phyloP scores from a whole-genome alignment of 2,888 invertebrate species.

The Pseudoips prasinana region DNA sequence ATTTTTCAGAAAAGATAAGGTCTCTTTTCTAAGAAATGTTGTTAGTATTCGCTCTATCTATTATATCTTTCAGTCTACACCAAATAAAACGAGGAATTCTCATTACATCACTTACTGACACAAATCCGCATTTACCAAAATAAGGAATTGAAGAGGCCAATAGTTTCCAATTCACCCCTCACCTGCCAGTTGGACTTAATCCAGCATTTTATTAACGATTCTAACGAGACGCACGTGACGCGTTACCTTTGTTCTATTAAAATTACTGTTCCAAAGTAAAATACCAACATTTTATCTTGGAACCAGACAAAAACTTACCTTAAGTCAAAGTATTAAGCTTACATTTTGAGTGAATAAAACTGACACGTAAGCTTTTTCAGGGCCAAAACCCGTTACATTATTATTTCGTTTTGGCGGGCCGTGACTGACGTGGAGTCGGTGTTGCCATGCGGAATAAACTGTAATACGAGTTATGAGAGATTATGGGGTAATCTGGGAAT shows the following conservation, averaged over 20 bases:
- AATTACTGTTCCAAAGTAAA: slow-evolving; percentile 39
- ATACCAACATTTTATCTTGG: slow-evolving; percentile 30
- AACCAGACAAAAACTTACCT: slow-evolving; percentile 1
- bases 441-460: slow-evolving; percentile 81
- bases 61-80: too few species aligned
- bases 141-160: slow-evolving; percentile 67
- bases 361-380: slow-evolving; percentile 29
- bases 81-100: too few species aligned
- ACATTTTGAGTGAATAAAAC: slow-evolving; percentile 19
- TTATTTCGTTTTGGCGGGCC: slow-evolving; percentile 78
- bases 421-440: slow-evolving; percentile 76
- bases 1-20: too few species aligned
- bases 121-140: slow-evolving; percentile 48
- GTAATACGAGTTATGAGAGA: slow-evolving; percentile 79
- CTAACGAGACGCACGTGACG: slow-evolving; percentile 74
- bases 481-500: slow-evolving; percentile 80
- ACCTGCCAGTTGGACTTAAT: slow-evolving; percentile 72
- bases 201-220: slow-evolving; percentile 76
- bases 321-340: slow-evolving; percentile 11
- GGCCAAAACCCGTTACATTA: slow-evolving; percentile 52
- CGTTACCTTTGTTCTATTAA: slow-evolving; percentile 72
- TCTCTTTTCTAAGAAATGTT: too few species aligned
- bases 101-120: slow-evolving; percentile 29
- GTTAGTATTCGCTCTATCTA: too few species aligned
- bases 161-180: slow-evolving; percentile 76